Base-by-base conservation (phyloP, 2,888 invertebrate species). In the Rosalia funebris region DNA sequence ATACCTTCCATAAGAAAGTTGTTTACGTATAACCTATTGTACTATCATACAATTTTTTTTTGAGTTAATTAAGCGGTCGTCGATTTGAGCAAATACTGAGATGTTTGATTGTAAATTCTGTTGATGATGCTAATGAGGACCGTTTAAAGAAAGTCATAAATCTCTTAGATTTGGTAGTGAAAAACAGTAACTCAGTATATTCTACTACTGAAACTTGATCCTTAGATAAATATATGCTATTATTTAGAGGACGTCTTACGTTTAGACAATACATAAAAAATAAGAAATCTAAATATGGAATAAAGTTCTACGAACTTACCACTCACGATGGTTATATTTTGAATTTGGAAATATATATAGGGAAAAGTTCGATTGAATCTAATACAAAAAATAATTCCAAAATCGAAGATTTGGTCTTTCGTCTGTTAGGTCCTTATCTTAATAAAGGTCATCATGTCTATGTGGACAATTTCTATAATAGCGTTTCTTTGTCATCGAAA, bases 381-480 rank as follows among this genome's bases (percentile, higher is more conserved):
- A 7, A 25, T 25, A 14, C 25, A 17, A 55, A 53, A 9, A 31
- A 52, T 12, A 37, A 15, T 12, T 15, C 56, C 2, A 59, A 53
- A 52, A 20, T 57, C 15, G 57, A 59, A 37, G 10, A 34, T 19
- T 7, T 59, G n/a, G 57, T 63, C 0, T 17, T 54, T 12, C 9
- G 12, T 10, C 53, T 61, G n/a, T 45, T 57, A 60, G 53, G 48
- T 45, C 48, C 57, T 11, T 54, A 53, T 50, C 17, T 62, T 16
- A 42, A 59, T 34, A 39, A 53, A 12, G 56, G 59, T 2, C 53
- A 57, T n/a, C 48, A 57, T 34, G 5, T 57, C 1, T 45, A 47
- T n/a, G 57, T 57, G 57, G 60, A 63, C 42, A 61, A 58, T 31
- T 58, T 53, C 15, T 61, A 57, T 41, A 61, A 52, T 37, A 60